A percentile compares a stretch with the other conserved stretches of the same genome.
These are phyloP conservation scores for Pinctada fucata DNA, from an alignment of 2,888 invertebrate species.

Conservation along the genomic window DNA sequence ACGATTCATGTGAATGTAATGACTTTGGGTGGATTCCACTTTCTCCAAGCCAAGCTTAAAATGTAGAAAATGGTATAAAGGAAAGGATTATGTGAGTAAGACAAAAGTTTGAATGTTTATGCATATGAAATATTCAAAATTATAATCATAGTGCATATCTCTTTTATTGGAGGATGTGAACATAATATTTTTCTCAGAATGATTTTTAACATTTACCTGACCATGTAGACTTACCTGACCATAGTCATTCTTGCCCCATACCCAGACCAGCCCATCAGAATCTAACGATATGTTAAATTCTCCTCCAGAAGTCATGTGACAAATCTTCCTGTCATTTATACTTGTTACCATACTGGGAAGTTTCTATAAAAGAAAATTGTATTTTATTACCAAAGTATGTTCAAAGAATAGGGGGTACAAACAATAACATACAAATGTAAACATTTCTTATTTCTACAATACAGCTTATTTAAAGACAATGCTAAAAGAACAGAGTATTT, in stretches of 20 bases:
- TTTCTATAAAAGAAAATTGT: conserved; percentile 57
- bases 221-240: conserved; percentile 80
- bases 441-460: too few species aligned
- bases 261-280: conserved; percentile 82
- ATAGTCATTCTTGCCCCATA: conserved; percentile 86
- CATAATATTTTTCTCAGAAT: too few species aligned
- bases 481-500: too few species aligned
- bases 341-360: conserved; percentile 69
- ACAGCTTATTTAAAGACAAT: too few species aligned
- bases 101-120: neutral
- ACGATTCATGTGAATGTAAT: neutral
- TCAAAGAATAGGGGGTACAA: too few species aligned
- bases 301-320: conserved; percentile 83
- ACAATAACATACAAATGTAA: too few species aligned
- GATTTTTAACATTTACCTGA: too few species aligned
- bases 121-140: too few species aligned
- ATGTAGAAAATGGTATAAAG: conserved; percentile 2
- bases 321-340: conserved; percentile 67
- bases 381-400: neutral
- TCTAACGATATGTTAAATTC: conserved; percentile 87
- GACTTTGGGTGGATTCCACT: conserved; percentile 19
- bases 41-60: conserved; percentile 38
- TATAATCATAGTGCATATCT: too few species aligned
- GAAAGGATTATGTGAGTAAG: neutral
- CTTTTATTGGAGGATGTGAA: too few species aligned